Percentiles rank a stretch among this genome's conserved stretches.
phyloP scores from a whole-genome alignment of 1,140 invertebrate genomes.

The Zaprionus ornatus region DNA sequence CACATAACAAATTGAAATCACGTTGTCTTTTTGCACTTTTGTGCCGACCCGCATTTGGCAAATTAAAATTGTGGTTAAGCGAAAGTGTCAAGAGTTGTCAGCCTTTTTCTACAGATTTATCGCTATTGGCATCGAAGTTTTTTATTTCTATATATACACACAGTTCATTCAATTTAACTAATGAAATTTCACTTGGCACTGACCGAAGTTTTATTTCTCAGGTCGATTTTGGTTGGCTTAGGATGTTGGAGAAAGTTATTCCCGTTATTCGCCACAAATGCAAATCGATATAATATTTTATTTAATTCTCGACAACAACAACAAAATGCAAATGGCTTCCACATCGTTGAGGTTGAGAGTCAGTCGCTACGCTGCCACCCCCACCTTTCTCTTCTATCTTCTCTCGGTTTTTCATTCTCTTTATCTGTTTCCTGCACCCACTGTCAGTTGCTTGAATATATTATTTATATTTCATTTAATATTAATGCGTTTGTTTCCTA shows the following conservation, averaged over 20 bases:
- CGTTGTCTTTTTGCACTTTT: neutral
- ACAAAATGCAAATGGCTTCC: conserved; percentile 36
- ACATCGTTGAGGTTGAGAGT: conserved; percentile 27
- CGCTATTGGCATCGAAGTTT: neutral
- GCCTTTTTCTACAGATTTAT: conserved; percentile 52
- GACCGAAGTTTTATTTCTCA: neutral
- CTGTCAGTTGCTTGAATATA: conserved; percentile 52
- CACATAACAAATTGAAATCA: neutral
- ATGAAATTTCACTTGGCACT: conserved; percentile 40
- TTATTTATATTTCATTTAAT: conserved; percentile 76
- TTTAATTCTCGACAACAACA: conserved; percentile 14
- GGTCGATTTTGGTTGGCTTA: neutral
- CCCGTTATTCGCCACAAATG: neutral
- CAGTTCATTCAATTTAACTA: conserved; percentile 46
- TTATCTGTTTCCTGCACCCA: conserved; percentile 6
- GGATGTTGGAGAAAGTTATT: neutral
- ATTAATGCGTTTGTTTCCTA: conserved; percentile 66
- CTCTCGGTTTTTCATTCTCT: neutral
- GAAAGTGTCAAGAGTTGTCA: neutral
- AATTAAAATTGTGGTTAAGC: conserved; percentile 35
- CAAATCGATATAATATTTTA: conserved; percentile 9
- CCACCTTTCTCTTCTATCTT: neutral
- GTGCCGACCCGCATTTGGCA: conserved; percentile 28
- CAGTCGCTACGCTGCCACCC: neutral
- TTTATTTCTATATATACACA: neutral